Evolutionary conservation across 53 echinoderm and acorn worm genomes (phyloP), one percentile per base, ranked within the genome.

Genomic region (Hippasteria phrygiana): DNA sequence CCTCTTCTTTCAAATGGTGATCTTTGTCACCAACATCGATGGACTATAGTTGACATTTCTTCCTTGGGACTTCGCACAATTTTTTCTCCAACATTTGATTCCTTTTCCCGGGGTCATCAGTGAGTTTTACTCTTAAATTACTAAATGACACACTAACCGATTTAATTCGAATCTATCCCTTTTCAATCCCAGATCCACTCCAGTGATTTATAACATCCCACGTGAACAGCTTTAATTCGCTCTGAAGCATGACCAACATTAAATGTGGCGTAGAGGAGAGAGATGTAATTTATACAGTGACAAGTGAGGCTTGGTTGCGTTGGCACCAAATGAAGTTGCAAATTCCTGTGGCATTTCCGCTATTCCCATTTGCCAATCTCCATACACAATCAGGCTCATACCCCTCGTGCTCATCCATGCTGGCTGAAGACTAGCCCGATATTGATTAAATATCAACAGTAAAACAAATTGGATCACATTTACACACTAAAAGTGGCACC

Each of bases 381-480:
- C 37, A 17, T 43, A 43, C 40, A 27, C 34, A 20, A 71, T 71
- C 29, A 70, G 29, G 29, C 70, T 85, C 67, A 85, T 20, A 70
- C 66, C 42, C 46, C 66, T 83, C 45, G 17, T 43, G 83, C 64
- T 65, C 42, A 83, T 66, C 83, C 35, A 43, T 31, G 83, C 43
- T 83, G 83, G 10, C 29, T 45, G 67, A 62, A 24, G 20, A 22
- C 66, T 45, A 65, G 3, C 14, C 17, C 18, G 65, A 40, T 66
- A 64, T 83, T 66, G n/a, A 45, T 83, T 65, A 83, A 32, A 82
- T 80, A 40, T 83, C 83, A 66, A 66, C 45, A 79, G n/a, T n/a
- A n/a, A n/a, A n/a, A n/a, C n/a, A n/a, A n/a, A n/a, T n/a, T n/a
- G n/a, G n/a, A n/a, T n/a, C n/a, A n/a, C n/a, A n/a, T n/a, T n/a